Percentiles rank a stretch among this genome's conserved stretches.
phyloP scores from a whole-genome alignment of 37 sponge, comb jelly and placozoan species.

The Dysidea cf. avara region DNA sequence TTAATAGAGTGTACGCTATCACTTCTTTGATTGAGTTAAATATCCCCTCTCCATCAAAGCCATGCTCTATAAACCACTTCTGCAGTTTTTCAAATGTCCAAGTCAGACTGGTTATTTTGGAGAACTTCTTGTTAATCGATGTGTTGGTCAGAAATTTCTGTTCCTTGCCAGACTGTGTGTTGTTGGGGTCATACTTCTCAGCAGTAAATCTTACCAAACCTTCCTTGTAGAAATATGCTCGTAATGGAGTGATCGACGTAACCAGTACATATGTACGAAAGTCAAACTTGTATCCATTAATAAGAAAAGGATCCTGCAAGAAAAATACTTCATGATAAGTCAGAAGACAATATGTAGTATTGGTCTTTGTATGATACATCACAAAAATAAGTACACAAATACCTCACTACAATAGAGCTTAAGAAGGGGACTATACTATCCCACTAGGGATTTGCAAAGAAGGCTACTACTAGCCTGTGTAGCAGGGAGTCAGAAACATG shows the following conservation, averaged over 20 bases:
- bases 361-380: too few relatives aligned
- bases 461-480: too few relatives aligned
- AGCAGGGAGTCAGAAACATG: too few relatives aligned
- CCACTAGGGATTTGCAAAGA: too few relatives aligned
- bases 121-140: constrained; percentile 80
- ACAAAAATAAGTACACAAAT: too few relatives aligned
- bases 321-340: too few relatives aligned
- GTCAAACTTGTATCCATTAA: constrained; percentile 79
- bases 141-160: constrained; percentile 82
- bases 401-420: too few relatives aligned
- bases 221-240: constrained; percentile 83
- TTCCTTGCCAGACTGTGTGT: constrained; percentile 55
- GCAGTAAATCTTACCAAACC: constrained; percentile 87
- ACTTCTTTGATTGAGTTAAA: constrained; percentile 68
- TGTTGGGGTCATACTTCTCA: constrained; percentile 54
- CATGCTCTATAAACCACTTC: constrained; percentile 19
- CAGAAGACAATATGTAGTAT: too few relatives aligned
- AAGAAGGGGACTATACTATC: too few relatives aligned
- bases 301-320: constrained; percentile 46
- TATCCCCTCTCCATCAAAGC: constrained; percentile 32
- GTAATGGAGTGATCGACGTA: constrained; percentile 68
- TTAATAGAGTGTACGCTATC: constrained; percentile 66
- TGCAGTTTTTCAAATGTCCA: constrained; percentile 82
- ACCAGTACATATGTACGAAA: constrained; percentile 84
- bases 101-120: constrained; percentile 62